Evolutionary conservation across 1,140 invertebrate genomes (phyloP), one percentile per base, ranked within the genome.

Genomic region (Coptotermes formosanus): DNA sequence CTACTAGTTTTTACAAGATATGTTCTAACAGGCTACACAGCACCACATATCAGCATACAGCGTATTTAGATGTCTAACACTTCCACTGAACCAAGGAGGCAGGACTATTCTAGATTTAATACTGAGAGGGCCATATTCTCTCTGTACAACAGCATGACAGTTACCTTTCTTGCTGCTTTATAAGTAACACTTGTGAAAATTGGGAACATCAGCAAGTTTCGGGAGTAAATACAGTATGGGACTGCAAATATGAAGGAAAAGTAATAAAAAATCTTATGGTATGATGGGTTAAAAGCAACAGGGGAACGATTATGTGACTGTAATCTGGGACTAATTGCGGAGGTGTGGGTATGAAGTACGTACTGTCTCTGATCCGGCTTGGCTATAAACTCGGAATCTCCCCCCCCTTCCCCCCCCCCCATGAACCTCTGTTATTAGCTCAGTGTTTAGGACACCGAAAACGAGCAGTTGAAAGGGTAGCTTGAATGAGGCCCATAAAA

Each of bases 401-500:
- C n/a, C 9, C 14, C 19, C 64, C 25, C 14, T 8, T 9, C 59
- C 16, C 59, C 23, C 59, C 59, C 25, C 21, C 19, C 21, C 25
- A 7, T 19, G 4, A 30, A 25, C 8, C 64, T 75, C 16, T 30
- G 64, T n/a, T 75, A 75, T 75, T 75, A 75, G 25, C 64, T 30
- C 64, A 19, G 52, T 75, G 64, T 75, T 75, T 75, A 75, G 64
- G 64, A 75, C n/a, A 75, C 64, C 14, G 64, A 75, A 64, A 75
- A 75, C n/a, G 64, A 75, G 64, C 64, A 25, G 64, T 16, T 75
- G 64, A 75, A 75, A n/a, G 64, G 64, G 64, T 75, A 75, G n/a
- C 64, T 75, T 75, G 64, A 75, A 75, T 14, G 64, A n/a, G 64
- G 64, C n/a, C 64, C 25, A 75, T 75, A 75, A 75, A 75, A 75